Percentiles rank a stretch among this genome's conserved stretches.
Conservation (phyloP, 2,113 vertebrate species). For the Cromileptes altivelis region DNA sequence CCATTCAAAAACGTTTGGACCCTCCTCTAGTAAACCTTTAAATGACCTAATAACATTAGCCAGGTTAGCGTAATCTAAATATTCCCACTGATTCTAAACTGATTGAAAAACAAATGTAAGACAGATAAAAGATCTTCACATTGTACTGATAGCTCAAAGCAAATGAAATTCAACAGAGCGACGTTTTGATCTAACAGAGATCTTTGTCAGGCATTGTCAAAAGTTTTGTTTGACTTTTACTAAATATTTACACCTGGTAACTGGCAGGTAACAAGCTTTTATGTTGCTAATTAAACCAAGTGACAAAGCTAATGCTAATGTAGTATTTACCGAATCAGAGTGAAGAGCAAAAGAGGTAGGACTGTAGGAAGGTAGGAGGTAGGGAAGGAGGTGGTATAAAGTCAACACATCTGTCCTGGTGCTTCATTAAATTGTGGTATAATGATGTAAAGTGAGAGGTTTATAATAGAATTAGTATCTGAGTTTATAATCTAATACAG, state of each 20-base stretch:
- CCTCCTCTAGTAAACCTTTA: no score
- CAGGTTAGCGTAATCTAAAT: no score
- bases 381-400: no score
- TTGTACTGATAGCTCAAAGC: not conserved
- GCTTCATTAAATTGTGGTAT: not conserved
- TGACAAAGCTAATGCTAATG: not conserved
- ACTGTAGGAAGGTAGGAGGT: no score
- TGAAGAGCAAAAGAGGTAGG: not conserved
- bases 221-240: not conserved
- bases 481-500: no score
- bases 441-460: not conserved
- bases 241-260: not conserved
- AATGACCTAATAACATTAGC: no score
- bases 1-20: no score
- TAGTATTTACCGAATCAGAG: not conserved
- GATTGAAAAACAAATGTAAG: not conserved
- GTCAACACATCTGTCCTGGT: not conserved
- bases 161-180: not conserved
- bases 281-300: not conserved
- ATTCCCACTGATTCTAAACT: no score
- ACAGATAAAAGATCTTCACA: not conserved
- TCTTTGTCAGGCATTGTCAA: not conserved
- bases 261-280: not conserved
- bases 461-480: not conserved
- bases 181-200: not conserved